Conservation (phyloP, 2,797 vertebrate species). For the Alcedo quadribrachys region DNA sequence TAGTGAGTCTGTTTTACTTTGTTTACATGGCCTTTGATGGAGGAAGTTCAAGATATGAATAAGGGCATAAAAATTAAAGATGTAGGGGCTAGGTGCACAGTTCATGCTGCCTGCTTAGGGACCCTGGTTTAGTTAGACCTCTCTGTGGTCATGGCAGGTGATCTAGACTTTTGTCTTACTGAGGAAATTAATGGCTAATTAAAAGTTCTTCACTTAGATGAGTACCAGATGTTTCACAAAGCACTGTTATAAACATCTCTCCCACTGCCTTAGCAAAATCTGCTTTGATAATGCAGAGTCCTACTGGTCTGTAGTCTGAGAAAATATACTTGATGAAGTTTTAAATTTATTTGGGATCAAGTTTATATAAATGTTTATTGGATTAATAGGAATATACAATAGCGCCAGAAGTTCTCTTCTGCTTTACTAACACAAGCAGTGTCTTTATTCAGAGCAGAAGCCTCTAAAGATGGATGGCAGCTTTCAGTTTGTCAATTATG, state of each 20-base stretch:
- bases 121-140: not conserved
- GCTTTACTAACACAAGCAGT: not conserved
- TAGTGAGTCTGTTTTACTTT: not conserved
- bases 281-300: not conserved
- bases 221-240: not conserved
- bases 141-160: not conserved
- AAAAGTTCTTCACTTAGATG: not conserved
- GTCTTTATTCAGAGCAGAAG: not conserved
- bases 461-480: not conserved
- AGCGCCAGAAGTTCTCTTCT: not conserved
- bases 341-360: not conserved
- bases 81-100: not conserved
- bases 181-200: not conserved
- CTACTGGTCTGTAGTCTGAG: not conserved
- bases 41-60: not conserved
- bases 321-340: not conserved
- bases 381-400: not conserved
- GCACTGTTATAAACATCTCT: not conserved
- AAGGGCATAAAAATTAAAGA: not conserved
- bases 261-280: not conserved
- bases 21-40: not conserved
- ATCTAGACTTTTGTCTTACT: not conserved
- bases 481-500: not conserved
- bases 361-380: not conserved
- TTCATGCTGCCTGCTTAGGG: not conserved